Conservation (phyloP, 2,113 vertebrate species). For the Pseudolaguvia tuberculata region DNA sequence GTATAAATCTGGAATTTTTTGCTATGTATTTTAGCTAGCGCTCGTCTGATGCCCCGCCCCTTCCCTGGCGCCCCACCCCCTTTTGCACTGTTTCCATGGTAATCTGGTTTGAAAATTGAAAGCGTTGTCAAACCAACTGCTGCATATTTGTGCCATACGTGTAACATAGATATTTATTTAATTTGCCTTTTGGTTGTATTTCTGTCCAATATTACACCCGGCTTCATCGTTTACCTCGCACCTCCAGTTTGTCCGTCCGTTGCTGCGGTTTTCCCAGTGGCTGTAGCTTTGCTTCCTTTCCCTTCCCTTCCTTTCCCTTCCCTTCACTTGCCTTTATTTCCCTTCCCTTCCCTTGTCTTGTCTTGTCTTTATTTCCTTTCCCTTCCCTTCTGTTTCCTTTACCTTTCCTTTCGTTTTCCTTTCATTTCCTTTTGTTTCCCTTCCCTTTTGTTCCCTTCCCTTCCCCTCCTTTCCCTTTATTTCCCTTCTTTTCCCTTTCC, state of each 20-base stretch:
- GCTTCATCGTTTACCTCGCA: slow-evolving; percentile 73
- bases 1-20: slow-evolving; percentile 99
- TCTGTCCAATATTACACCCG: slow-evolving; percentile 95
- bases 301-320: no score
- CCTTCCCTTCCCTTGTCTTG: no score
- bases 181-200: slow-evolving; percentile 61
- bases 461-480: no score
- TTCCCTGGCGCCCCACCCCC: slow-evolving; percentile 65
- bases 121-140: slow-evolving; percentile 94
- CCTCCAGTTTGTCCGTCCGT: slow-evolving; percentile 72
- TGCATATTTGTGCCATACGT: slow-evolving; percentile 99
- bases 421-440: no score
- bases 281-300: slow-evolving; percentile 67
- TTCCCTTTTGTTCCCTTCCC: no score
- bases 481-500: no score
- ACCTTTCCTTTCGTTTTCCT: no score
- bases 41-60: slow-evolving; percentile 84
- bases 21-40: slow-evolving; percentile 99
- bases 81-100: slow-evolving; percentile 94
- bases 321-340: no score
- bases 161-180: slow-evolving; percentile 99
- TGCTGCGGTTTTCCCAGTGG: slow-evolving; percentile 69
- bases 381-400: no score
- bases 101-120: slow-evolving; percentile 74
- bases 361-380: no score